Evolutionary conservation across 2,888 invertebrate species (phyloP).

Genomic region (Aquatica leii): DNA sequence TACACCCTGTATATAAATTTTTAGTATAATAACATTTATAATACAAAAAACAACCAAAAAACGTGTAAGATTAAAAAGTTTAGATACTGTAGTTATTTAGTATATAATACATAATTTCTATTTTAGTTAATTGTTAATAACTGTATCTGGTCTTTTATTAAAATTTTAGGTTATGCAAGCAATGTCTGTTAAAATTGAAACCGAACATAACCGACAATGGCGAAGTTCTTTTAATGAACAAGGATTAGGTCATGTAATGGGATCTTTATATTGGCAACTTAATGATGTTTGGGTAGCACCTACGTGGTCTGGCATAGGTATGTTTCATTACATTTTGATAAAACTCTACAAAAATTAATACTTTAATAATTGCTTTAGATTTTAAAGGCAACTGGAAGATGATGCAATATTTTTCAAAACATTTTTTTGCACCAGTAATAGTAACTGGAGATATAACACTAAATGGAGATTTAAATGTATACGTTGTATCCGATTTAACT

Average conservation of each 20-base stretch:
- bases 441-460: conserved; percentile 66
- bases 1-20: too few species aligned
- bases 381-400: conserved; percentile 57
- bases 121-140: too few species aligned
- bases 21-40: too few species aligned
- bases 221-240: conserved; percentile 58
- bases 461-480: conserved; percentile 65
- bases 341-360: background rate
- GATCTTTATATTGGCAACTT: conserved; percentile 97
- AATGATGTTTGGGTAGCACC: conserved; percentile 99
- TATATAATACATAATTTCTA: too few species aligned
- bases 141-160: too few species aligned
- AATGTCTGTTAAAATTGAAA: conserved; percentile 83
- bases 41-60: too few species aligned
- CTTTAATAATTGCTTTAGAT: conserved; percentile 44
- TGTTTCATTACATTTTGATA: background rate
- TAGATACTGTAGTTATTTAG: too few species aligned
- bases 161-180: conserved; percentile 82
- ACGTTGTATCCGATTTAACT: conserved; percentile 69
- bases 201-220: conserved; percentile 80
- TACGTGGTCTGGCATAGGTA: conserved; percentile 92
- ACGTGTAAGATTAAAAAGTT: too few species aligned
- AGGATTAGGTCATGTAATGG: conserved; percentile 86
- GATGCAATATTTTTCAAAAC: conserved; percentile 85
- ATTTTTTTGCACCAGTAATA: conserved; percentile 84